Conservation (phyloP, 2,888 invertebrate genomes). For the Chrysotoxum bicinctum region DNA sequence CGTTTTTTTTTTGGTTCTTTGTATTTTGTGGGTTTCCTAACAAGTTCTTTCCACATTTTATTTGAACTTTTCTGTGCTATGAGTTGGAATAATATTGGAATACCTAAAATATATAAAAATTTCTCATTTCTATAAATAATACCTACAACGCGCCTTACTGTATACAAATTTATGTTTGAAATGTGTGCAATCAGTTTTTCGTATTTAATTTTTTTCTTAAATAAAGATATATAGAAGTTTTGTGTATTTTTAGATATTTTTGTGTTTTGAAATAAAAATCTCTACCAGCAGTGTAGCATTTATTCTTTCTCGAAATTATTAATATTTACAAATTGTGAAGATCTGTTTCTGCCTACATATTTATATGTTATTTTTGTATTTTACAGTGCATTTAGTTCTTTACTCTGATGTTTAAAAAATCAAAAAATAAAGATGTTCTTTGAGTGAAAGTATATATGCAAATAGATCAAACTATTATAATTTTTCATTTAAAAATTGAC, state of each 20-base stretch:
- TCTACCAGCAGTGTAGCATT: background rate
- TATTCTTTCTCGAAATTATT: constrained; percentile 16
- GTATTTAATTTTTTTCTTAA: constrained; percentile 28
- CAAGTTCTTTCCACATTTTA: background rate
- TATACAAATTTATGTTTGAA: constrained; percentile 34
- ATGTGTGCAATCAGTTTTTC: constrained; percentile 40
- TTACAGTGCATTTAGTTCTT: constrained; percentile 65
- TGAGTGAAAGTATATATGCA: constrained; percentile 41
- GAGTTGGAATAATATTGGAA: background rate
- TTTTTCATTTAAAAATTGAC: background rate
- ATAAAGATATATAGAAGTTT: constrained; percentile 37
- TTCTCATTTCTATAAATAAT: constrained; percentile 18
- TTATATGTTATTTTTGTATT: constrained; percentile 16
- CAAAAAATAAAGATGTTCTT: constrained; percentile 27
- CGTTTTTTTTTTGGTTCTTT: background rate
- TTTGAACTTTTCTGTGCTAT: constrained; percentile 8
- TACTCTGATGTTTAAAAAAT: constrained; percentile 53
- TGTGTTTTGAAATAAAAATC: constrained; percentile 52
- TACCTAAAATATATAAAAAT: background rate
- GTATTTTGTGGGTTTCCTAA: background rate
- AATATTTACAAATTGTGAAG: constrained; percentile 6
- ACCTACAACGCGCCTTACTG: constrained; percentile 4
- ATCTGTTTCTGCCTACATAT: background rate
- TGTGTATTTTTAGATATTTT: constrained; percentile 62
- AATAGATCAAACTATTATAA: constrained; percentile 22